These are phyloP conservation scores for Enteromius fasciolatus DNA, from an alignment of 2,797 vertebrate species.

Conservation along the genomic window DNA sequence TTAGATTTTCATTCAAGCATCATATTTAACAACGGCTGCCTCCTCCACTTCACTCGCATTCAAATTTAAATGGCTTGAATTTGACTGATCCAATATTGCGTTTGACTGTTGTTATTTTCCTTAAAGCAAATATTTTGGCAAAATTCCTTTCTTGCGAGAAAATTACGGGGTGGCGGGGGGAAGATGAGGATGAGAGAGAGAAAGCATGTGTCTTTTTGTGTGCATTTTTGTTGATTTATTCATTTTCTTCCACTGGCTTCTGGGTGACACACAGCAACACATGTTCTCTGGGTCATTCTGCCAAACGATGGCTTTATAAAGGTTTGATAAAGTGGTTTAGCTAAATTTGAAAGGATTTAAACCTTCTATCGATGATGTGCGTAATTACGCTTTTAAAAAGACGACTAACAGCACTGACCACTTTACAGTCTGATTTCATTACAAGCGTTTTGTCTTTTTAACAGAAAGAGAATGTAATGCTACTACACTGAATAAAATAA, in stretches of 20 bases:
- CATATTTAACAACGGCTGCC: slow-evolving; percentile 84
- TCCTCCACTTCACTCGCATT: slow-evolving; percentile 78
- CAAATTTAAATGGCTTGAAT: slow-evolving; percentile 83
- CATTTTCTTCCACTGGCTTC: slow-evolving; percentile 22
- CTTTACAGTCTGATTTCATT: background rate
- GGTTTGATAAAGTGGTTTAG: background rate
- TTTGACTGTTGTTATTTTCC: slow-evolving; percentile 81
- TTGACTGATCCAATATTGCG: slow-evolving; percentile 84
- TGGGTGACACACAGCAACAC: slow-evolving; percentile 7
- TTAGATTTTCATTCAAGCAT: slow-evolving; percentile 87
- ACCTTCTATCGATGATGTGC: background rate
- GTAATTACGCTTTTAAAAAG: background rate
- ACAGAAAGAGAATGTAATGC: background rate
- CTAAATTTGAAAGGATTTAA: background rate
- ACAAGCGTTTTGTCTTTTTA: background rate
- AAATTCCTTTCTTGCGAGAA: slow-evolving; percentile 72
- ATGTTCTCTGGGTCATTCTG: slow-evolving; percentile 6
- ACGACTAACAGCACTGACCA: background rate
- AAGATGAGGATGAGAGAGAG: slow-evolving; percentile 50
- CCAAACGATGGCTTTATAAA: background rate
- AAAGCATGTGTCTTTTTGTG: slow-evolving; percentile 34
- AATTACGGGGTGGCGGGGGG: slow-evolving; percentile 67
- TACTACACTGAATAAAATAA: background rate
- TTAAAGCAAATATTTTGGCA: slow-evolving; percentile 79
- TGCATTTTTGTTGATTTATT: slow-evolving; percentile 42